Base-by-base conservation (phyloP, 2,797 vertebrate species). In the Premnoplex brunnescens region DNA sequence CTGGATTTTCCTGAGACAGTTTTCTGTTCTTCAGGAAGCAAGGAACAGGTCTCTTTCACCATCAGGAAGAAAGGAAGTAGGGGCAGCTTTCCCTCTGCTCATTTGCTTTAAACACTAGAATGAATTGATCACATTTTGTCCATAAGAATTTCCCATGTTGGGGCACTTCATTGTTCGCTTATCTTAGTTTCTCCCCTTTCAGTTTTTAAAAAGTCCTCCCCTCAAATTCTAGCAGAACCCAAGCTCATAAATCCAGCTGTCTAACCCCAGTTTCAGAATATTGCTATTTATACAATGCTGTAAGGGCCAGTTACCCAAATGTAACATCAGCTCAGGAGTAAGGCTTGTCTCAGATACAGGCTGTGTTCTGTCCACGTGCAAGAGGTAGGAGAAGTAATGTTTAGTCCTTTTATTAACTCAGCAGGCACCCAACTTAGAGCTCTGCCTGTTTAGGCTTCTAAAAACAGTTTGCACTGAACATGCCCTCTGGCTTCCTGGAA, bases 401-500 rank as follows among this genome's bases (percentile, higher is more conserved):
- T 63, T 58, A 49, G 76, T 67, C 74, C 44, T 94, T 91, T 91
- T 96, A 95, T 76, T 90, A 95, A 95, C 51, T 84, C 37, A 95
- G 63, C 85, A 91, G 82, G 63, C 87, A 94, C 83, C 12, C 76
- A 90, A 56, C 66, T 92, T 86, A 79, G 74, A 93, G 55, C 73
- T 56, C 55, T 95, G 94, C 92, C 95, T 94, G 62, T 85, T 84
- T 43, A 88, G 85, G 36, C 69, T 28, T 91, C 95, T 95, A 96
- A 96, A 97, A 95, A 91, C 89, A 94, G 95, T 91, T 43, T 69
- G 94, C 77, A 75, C 88, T 94, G 83, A 81, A 84, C 4, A 32
- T 94, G 92, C 82, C 96, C 92, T 90, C 92, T 67, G 93, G 91
- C 88, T 96, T 95, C 89, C 94, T 93, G 92, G 91, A 95, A 96